Conservation (phyloP, 2,113 vertebrate species). For the Proterorhinus semilunaris region DNA sequence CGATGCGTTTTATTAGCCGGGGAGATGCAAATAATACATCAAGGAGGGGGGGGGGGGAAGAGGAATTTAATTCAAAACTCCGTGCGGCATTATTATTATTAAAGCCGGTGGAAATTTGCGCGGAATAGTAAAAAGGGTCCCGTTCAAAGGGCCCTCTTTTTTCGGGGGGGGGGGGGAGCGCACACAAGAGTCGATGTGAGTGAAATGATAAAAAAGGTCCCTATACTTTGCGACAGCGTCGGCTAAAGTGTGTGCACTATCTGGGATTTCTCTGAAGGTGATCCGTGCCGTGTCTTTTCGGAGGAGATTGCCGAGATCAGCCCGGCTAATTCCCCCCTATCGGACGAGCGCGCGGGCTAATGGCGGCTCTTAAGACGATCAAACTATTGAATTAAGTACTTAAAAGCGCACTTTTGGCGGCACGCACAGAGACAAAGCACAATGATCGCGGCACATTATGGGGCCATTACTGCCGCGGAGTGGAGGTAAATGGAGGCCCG, state of each 20-base stretch:
- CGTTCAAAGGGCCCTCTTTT: background rate
- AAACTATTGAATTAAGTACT: constrained; percentile 6
- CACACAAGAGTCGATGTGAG: background rate
- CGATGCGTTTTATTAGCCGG: constrained; percentile 14
- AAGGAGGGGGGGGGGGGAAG: constrained; percentile 4
- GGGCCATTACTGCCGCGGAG: background rate
- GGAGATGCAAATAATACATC: constrained; percentile 44
- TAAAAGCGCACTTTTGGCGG: background rate
- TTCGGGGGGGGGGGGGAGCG: too few species aligned
- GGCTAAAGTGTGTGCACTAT: background rate
- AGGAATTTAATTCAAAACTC: constrained; percentile 4
- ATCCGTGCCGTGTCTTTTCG: background rate
- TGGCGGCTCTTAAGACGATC: constrained; percentile 8
- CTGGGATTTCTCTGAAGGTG: constrained; percentile 5
- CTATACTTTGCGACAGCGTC: background rate
- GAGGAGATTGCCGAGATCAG: background rate
- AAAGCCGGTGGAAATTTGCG: background rate
- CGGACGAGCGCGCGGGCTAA: background rate
- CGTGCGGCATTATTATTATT: background rate
- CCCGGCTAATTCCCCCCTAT: background rate
- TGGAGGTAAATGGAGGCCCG: background rate
- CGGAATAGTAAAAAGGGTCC: constrained; percentile 4
- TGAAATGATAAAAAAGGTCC: background rate
- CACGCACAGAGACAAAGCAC: background rate
- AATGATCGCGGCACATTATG: background rate